Base-by-base conservation (phyloP, 2,888 invertebrate species). In the Nudaria mundana region DNA sequence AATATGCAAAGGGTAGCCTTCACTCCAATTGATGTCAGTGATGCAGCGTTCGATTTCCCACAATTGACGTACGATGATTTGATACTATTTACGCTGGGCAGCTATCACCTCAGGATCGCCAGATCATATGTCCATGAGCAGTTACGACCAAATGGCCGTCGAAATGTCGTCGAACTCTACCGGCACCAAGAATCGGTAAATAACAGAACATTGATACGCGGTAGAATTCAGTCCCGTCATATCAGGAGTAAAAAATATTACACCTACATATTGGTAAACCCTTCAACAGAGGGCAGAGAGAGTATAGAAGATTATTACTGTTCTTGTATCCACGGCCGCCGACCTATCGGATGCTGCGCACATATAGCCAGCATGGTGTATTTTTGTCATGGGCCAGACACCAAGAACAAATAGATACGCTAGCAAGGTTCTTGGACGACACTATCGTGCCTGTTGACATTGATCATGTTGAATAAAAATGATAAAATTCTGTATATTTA, bases 281-380 rank as follows among this genome's bases (percentile, higher is more conserved):
- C 29, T 14, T n/a, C 29, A 34, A 11, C n/a, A 15, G 29, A 40
- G 29, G 40, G 34, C 14, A 29, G 40, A 40, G 10, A 33, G 13
- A 40, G 40, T 11, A 12, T 40, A 16, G 34, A 40, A 16, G 34
- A 22, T 7, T 40, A 40, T 16, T 40, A 40, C 40, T 40, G 34
- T 23, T 34, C 34, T 13, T 40, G 40, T 34, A 40, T 40, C 16
- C 34, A 40, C 34, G 39, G 39, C 33, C 33, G 35, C 29, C 35
- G 40, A 11, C 34, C 40, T 26, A 26, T 26, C 13, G 25, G 25
- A 26, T 26, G 25, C 25, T 26, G 25, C 25, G 25, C 25, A 13
- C 25, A 26, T 26, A 26, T 12, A 4, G 25, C 25, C 25, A 13
- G 25, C 25, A 26, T 26, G 25, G 13, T 26, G 25, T 26, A 26